Base-by-base conservation (phyloP, 1,140 invertebrate species). In the Bacillus rossius region DNA sequence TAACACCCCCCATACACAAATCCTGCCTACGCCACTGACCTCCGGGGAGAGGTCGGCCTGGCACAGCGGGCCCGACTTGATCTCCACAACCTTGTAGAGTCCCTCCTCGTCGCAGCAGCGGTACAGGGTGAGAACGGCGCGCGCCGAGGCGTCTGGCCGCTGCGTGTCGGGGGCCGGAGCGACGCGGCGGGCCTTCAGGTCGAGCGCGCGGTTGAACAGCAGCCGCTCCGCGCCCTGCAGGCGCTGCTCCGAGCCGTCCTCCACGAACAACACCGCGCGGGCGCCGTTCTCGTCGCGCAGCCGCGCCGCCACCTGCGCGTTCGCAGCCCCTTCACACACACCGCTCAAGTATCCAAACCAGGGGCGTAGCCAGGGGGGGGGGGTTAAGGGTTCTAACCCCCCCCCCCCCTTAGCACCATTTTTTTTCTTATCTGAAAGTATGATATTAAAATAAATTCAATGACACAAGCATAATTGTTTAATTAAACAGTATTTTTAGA, bases 191-290 rank as follows among this genome's bases (percentile, higher is more conserved):
- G 75, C 76, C 2, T 81, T 80, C 16, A 91, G 74, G 25, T 89
- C 83, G 17, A 95, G 71, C 60, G 86, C 76, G 19, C 79, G 77
- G 57, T 89, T 84, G 61, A 93, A 85, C 26, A 87, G 68, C 14
- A 76, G 73, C 57, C 83, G 82, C 57, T 89, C 85, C 0, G 79
- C 75, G 1, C 75, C 72, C 1, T 79, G 75, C 42, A 94, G 71
- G 0, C 84, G 83, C 62, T 87, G 84, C 69, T 95, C 92, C 64
- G 91, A 87, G 13, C 91, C 91, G 73, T 94, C 91, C 60, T 94
- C 90, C 0, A 94, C 82, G 37, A 94, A 82, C 8, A 88, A 79
- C 23, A 93, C 80, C 2, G 81, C 74, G 1, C 66, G 62, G 51
- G 71, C 69, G 38, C 79, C 78, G 45, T 65, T 66, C 60, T 72